Base-by-base conservation (phyloP, 1,140 invertebrate genomes). In the Camponotus pennsylvanicus region DNA sequence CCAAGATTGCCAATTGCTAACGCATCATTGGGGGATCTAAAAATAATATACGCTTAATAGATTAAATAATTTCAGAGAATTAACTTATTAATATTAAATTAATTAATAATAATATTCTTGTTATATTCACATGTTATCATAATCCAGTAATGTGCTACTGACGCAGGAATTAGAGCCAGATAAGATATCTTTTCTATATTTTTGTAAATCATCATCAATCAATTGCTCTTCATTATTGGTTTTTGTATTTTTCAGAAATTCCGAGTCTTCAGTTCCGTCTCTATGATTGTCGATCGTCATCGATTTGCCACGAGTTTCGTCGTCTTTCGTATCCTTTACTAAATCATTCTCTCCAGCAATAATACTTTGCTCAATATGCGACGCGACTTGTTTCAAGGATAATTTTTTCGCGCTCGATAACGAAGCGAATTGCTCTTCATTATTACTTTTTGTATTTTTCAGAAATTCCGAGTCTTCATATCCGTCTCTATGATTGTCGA, bases 101-200 rank as follows among this genome's bases (percentile, higher is more conserved):
- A 15, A n/a, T 57, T 37, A 15, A n/a, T 57, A 57, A 45, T 9
- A 77, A 21, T 57, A 11, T 34, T 7, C 9, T 75, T 18, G 34
- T 61, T 70, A 27, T 7, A 70, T 42, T 63, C 18, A 83, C 79
- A 40, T 59, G 15, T 55, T 34, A 13, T 83, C 37, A 5, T 32
- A 52, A 42, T 80, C 52, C 18, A 82, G 15, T 2, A 71, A 9
- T 8, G 18, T 18, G 18, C 67, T 82, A 18, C 37, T 61, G n/a
- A 63, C 1, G n/a, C 69, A 75, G 3, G 79, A 82, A 45, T 59
- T 82, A 6, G 67, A 82, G 0, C 37, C 40, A 1, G 37, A 82
- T 11, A 73, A 40, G 52, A 34, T 27, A 13, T 70, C 40, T 55
- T 18, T 27, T 49, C 40, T 69, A 32, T 18, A 18, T 6, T n/a